Evolutionary conservation across 2,797 vertebrate species (phyloP), one percentile per base, ranked within the genome.

Genomic region (Megalops cyprinoides): DNA sequence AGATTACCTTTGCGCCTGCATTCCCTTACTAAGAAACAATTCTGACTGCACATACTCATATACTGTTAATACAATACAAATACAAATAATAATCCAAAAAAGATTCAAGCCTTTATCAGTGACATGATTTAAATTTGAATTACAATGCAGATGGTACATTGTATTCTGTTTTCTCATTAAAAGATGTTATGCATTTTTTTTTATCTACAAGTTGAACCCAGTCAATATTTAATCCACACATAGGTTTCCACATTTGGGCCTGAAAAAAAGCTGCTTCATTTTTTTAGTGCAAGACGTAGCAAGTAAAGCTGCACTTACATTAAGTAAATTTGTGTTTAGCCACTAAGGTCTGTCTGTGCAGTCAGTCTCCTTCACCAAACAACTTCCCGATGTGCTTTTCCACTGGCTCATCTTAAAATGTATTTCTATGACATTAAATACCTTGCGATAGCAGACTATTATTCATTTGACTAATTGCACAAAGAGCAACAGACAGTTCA

Each of bases 401-500:
- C 20, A 18, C 67, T 23, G 2, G 67, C 39, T 71, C 67, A 44
- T 42, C 31, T 31, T 44, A 9, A 18, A 18, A 12, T 44, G 39
- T 71, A n/a, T 67, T 7, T 7, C 18, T 20, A 20, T 42, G 67
- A 39, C 39, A 44, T 71, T 71, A 25, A 71, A 71, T 71, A 39
- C 39, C 39, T 39, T 9, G 37, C 71, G 67, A 37, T 2, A 18
- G 12, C 18, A 7, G 67, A 20, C 39, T 44, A 23, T 71, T 60
- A 12, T 12, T 71, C 67, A 44, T 71, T 71, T 42, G 67, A 44
- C n/a, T n/a, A 20, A 7, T 71, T 81, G 62, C 80, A 74, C 82
- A 42, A 69, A 73, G 60, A 44, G 37, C 34, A 20, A 28, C 75
- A 82, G 83, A 83, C 51, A 82, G 77, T 71, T 14, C n/a, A n/a